Evolutionary conservation across 2,888 invertebrate species (phyloP), one percentile per base, ranked within the genome.

Genomic region (Thereva unica): DNA sequence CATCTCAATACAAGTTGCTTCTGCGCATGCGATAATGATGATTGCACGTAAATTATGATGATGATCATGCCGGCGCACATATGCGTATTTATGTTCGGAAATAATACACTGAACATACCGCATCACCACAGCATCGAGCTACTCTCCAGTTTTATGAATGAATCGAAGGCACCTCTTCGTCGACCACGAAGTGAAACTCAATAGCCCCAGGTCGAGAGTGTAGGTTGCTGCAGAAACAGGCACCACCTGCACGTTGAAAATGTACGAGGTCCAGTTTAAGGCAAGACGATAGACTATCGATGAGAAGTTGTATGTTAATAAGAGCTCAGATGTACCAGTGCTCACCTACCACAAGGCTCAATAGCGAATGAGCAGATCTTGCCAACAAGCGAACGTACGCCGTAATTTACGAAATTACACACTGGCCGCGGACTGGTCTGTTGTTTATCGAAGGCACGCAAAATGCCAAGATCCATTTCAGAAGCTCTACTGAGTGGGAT

Each of bases 41-140:
- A 72, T 72, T 72, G 71, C 72, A 71, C 70, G 70, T 72, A 71
- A 71, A 72, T 72, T 71, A 71, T 71, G 71, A 72, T 71, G 72
- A 71, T 69, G 70, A 70, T 69, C 66, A 70, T 67, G 53, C 49
- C 66, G 57, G 56, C 50, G 53, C 50, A 64, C 50, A 64, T 34
- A 53, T 64, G 53, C 44, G 53, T 64, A 53, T 53, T 44, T 64
- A 64, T 64, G 53, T 64, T 53, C 53, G 63, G 56, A 64, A 54
- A 40, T 37, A 35, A 59, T 59, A 59, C 59, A 59, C 59, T 23
- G 23, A 23, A 23, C 23, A 23, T 23, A 23, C 23, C 23, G 23
- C 23, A 23, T 23, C 23, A 23, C 23, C 23, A 23, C 23, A 23
- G 23, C 23, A 23, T 23, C 49, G 59, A 59, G 59, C 59, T 59